A percentile compares a stretch with the other conserved stretches of the same genome.
Evolutionary conservation across 2,888 invertebrate species (phyloP).

Genomic region (Noctua janthina): DNA sequence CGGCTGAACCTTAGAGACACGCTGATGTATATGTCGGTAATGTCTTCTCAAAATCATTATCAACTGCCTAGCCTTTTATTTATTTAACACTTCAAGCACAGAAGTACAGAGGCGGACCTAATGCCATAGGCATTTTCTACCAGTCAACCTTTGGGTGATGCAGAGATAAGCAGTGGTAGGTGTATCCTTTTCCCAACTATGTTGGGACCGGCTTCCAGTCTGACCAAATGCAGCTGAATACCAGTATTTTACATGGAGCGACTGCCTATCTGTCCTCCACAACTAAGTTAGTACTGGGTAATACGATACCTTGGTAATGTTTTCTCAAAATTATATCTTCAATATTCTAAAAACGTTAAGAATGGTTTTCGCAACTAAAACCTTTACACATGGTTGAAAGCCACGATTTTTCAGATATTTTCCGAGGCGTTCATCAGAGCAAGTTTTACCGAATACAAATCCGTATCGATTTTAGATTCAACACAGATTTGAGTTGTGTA

Average conservation of each 20-base stretch:
- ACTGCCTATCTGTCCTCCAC: too few species aligned
- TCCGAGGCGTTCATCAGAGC: slow-evolving; percentile 35
- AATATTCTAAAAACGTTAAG: background rate
- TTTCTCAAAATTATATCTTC: background rate
- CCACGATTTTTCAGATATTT: slow-evolving; percentile 21
- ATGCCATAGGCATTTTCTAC: too few species aligned
- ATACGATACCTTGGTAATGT: background rate
- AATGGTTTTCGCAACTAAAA: background rate
- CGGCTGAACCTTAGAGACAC: background rate
- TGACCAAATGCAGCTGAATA: too few species aligned
- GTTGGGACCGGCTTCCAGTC: too few species aligned
- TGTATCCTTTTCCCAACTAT: too few species aligned
- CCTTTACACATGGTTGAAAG: background rate
- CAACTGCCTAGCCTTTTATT: too few species aligned
- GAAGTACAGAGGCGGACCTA: too few species aligned
- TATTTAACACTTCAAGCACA: too few species aligned
- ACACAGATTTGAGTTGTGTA: slow-evolving; percentile 49
- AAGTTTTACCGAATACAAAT: slow-evolving; percentile 46
- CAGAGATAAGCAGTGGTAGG: too few species aligned
- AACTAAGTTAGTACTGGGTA: too few species aligned
- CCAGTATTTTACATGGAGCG: too few species aligned
- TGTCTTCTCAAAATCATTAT: background rate
- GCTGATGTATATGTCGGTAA: background rate
- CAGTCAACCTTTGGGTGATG: too few species aligned
- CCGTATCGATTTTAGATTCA: slow-evolving; percentile 59